Evolutionary conservation across 2,888 invertebrate genomes (phyloP).

Genomic region (Buathra laborator): DNA sequence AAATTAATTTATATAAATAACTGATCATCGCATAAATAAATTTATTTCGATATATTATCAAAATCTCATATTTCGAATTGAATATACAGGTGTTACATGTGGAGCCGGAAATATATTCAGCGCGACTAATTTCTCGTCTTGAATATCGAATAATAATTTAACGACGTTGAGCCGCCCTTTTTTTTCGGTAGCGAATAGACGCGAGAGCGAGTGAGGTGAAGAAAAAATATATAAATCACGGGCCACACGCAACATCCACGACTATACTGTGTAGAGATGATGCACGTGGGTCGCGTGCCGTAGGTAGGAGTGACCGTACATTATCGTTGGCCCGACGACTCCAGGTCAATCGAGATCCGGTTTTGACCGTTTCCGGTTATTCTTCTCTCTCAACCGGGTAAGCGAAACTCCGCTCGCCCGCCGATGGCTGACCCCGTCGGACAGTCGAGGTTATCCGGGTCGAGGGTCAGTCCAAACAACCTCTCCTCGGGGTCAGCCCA

Average conservation of each 20-base stretch:
- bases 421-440: constrained; percentile 56
- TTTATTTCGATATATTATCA: too few relatives aligned
- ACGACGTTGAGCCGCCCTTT: constrained; percentile 59
- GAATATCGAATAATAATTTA: constrained; percentile 67
- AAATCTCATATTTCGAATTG: too few relatives aligned
- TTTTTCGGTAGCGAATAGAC: constrained; percentile 42
- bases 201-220: constrained; percentile 32
- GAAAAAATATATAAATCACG: constrained; percentile 63
- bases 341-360: constrained; percentile 80
- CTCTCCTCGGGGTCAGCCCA: constrained; percentile 82
- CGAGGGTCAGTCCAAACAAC: constrained; percentile 84
- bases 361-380: constrained; percentile 80
- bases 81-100: too few relatives aligned
- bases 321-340: constrained; percentile 76
- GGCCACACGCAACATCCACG: neutral
- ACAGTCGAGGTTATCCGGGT: constrained; percentile 78
- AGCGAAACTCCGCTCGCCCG: constrained; percentile 7
- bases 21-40: too few relatives aligned
- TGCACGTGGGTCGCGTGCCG: constrained; percentile 79
- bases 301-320: constrained; percentile 82
- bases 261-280: constrained; percentile 74
- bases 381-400: constrained; percentile 61
- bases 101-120: constrained; percentile 44
- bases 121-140: constrained; percentile 56
- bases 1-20: too few relatives aligned